These are phyloP conservation scores for Leiothrix lutea DNA, from an alignment of 2,113 vertebrate species.

Conservation along the genomic window DNA sequence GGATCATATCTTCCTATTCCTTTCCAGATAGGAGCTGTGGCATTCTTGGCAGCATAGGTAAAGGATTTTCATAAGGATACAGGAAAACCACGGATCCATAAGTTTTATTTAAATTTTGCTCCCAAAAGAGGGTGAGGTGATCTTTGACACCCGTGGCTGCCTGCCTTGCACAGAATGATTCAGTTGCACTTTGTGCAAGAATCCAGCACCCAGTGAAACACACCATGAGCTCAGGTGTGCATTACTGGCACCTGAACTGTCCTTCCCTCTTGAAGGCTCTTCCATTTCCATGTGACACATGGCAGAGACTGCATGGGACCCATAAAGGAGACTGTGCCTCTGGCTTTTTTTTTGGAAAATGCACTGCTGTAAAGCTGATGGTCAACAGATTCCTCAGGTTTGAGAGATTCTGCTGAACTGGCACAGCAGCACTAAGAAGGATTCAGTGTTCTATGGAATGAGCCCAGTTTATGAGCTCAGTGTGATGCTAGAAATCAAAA, in stretches of 20 bases:
- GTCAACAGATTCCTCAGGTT: background rate
- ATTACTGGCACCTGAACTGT: background rate
- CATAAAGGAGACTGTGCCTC: too few relatives aligned
- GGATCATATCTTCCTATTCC: background rate
- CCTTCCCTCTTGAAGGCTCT: background rate
- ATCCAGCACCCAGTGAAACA: background rate
- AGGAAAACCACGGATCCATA: background rate
- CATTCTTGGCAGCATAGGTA: background rate
- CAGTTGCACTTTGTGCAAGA: background rate
- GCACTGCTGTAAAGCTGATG: background rate
- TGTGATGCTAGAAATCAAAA: conserved; percentile 24
- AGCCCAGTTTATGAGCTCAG: background rate
- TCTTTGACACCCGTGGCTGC: background rate
- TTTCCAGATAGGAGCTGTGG: background rate
- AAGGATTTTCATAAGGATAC: background rate
- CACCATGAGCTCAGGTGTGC: background rate
- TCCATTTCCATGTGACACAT: fast-evolving
- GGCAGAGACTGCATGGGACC: background rate
- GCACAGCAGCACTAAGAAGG: background rate
- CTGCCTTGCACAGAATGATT: background rate
- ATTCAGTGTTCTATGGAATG: background rate
- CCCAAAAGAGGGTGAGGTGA: background rate
- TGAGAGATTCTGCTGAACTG: background rate
- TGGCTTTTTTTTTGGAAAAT: background rate
- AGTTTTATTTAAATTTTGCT: background rate